phyloP scores from a whole-genome alignment of 2,113 vertebrate genomes.

The Heterocephalus glaber region DNA sequence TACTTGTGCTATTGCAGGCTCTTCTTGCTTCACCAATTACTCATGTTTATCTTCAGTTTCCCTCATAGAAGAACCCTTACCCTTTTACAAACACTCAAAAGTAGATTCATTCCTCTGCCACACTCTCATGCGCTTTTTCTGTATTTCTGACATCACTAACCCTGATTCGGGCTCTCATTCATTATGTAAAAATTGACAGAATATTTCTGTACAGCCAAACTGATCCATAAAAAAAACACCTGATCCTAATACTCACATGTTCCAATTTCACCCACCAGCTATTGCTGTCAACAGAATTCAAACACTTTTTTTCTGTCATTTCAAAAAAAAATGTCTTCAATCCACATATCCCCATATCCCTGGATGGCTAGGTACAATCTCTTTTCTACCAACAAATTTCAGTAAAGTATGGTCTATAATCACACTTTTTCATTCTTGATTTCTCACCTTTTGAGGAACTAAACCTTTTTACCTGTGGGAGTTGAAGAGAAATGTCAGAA shows the following conservation, averaged over 20 bases:
- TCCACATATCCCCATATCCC: neutral
- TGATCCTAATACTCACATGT: neutral
- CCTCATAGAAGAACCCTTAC: neutral
- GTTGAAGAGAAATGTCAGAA: neutral
- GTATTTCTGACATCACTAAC: neutral
- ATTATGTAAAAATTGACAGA: neutral
- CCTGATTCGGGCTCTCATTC: neutral
- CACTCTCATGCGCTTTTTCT: neutral
- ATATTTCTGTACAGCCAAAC: neutral
- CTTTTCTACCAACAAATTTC: neutral
- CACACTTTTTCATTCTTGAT: neutral
- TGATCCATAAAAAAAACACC: neutral
- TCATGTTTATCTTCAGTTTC: neutral
- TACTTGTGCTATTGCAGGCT: neutral
- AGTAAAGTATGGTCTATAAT: neutral
- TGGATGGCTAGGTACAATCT: neutral
- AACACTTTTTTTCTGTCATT: neutral
- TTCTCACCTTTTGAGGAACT: neutral
- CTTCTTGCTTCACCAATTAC: neutral
- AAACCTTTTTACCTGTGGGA: neutral
- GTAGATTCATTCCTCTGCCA: neutral
- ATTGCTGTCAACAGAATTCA: neutral
- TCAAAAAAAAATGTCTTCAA: neutral
- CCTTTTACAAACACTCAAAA: neutral
- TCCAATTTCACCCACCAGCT: constrained; percentile 23